These are phyloP conservation scores for Vidua chalybeata DNA, from an alignment of 2,113 vertebrate genomes.

Conservation along the genomic window DNA sequence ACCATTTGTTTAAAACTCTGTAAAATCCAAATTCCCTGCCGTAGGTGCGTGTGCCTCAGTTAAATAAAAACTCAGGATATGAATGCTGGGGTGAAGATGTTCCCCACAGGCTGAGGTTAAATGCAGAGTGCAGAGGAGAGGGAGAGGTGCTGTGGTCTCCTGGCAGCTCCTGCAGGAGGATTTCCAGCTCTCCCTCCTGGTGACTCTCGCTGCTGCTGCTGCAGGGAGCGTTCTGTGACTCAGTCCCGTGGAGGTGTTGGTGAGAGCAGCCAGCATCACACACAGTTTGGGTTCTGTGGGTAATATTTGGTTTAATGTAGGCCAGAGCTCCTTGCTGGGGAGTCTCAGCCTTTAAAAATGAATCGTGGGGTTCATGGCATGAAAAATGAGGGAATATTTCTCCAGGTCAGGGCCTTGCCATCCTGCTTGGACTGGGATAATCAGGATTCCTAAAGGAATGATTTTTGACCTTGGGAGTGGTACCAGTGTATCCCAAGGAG, in stretches of 20 bases:
- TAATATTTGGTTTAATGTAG: fast-evolving
- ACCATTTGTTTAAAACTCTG: not conserved
- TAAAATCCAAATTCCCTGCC: not conserved
- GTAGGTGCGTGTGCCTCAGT: not conserved
- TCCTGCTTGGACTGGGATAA: not conserved
- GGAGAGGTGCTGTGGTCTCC: not conserved
- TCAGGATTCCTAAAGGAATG: not conserved
- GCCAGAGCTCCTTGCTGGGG: not conserved
- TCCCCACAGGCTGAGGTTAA: not conserved
- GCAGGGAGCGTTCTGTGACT: not conserved
- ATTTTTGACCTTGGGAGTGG: not conserved
- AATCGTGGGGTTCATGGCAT: not conserved
- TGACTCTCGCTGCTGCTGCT: not conserved
- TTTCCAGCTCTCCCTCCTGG: not conserved
- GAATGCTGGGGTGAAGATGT: not conserved
- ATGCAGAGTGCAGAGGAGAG: not conserved
- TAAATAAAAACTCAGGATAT: not conserved
- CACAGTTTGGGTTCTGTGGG: fast-evolving
- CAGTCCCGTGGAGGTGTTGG: not conserved
- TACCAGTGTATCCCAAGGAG: not conserved
- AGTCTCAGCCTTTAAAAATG: not conserved
- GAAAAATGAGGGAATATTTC: not conserved
- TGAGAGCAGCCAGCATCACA: not conserved
- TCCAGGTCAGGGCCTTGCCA: fast-evolving
- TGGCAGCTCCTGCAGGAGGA: not conserved